Base-by-base conservation (phyloP, 2,113 vertebrate species). In the Tetrax tetrax region DNA sequence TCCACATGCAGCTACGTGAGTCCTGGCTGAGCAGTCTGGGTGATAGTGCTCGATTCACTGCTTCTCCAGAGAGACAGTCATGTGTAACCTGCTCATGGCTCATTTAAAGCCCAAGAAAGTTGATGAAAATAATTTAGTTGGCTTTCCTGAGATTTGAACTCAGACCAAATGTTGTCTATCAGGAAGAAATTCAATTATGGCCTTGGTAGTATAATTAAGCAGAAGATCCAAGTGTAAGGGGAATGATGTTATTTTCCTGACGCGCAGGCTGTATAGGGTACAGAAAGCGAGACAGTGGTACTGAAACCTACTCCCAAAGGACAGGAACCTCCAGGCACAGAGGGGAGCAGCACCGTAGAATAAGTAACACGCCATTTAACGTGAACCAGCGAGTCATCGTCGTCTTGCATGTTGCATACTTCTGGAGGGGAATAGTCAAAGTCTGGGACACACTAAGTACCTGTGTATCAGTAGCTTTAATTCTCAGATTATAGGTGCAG, bases 401-500 rank as follows among this genome's bases (percentile, higher is more conserved):
- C 23, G 1, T 48, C 43, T 84, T 64, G 12, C 10, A 13, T 7
- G 7, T 41, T 87, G 19, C 10, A 2, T 8, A 18, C 76, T 64
- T 90, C n/a, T 75, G 63, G 70, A 54, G 54, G 31, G 9, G 20
- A 83, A 17, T 23, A 83, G 66, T 48, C 66, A 48, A 76, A 45
- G 27, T 14, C 37, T 45, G 51, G 43, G 38, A 65, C 35, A 45
- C 47, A 11, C 50, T 14, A 41, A 57, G 19, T 64, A 37, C 37
- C n/a, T 89, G 15, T 37, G 0, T 20, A 48, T 80, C 83, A 65
- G 63, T 59, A 87, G 61, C 72, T 87, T 85, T 89, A 29, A 33
- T 93, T 76, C 70, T 51, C n/a, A 76, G 45, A 53, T 93, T 72
- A 20, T n/a, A 89, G 43, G 24, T 89, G 79, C 72, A 56, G 50